phyloP scores from a whole-genome alignment of 1,140 invertebrate genomes.

The Eulimnadia texana region DNA sequence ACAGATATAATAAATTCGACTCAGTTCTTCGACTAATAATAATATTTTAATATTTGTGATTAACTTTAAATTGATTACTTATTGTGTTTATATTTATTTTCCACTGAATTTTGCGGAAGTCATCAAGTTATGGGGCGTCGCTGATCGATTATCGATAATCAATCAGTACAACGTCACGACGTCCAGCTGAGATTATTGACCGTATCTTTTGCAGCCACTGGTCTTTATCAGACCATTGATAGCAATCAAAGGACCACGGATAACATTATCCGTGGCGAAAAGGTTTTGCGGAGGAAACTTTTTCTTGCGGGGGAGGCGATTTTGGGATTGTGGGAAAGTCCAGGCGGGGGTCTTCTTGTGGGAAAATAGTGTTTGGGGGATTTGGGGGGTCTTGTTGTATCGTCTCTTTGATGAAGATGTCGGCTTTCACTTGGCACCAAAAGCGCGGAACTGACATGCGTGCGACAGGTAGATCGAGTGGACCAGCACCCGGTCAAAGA shows the following conservation, averaged over 20 bases:
- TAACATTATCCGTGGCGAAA: no score
- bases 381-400: neutral
- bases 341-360: neutral
- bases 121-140: no score
- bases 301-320: neutral
- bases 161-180: neutral
- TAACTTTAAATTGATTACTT: no score
- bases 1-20: no score
- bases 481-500: no score
- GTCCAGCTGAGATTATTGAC: neutral
- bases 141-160: no score
- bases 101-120: no score
- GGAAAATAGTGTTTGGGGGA: neutral
- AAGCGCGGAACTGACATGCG: neutral
- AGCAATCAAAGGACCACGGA: no score
- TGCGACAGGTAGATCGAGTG: neutral
- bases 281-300: neutral
- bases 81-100: no score
- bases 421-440: neutral
- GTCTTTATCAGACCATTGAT: no score
- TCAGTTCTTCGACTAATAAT: no score
- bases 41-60: no score
- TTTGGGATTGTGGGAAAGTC: neutral
- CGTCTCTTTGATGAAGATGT: neutral
- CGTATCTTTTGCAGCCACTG: neutral